Base-by-base conservation (phyloP, 2,113 vertebrate genomes). In the Atherinomorus stipes region DNA sequence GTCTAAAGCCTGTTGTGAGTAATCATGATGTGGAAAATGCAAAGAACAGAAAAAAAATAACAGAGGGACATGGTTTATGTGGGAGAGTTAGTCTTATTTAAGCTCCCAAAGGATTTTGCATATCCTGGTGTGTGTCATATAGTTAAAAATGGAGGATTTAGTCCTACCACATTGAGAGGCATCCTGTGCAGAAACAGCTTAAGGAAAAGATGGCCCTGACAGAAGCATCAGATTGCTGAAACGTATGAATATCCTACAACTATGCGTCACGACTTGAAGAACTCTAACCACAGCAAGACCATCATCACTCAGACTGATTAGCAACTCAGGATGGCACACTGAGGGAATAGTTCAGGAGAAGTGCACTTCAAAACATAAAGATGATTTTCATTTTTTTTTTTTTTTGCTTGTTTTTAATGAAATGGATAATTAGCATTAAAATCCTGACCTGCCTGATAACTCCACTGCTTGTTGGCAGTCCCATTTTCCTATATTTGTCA, bases 21-120 rank as follows among this genome's bases (percentile, higher is more conserved):
- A 81, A 88, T 86, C 56, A 74, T 6, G 54, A 80, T 64, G 80
- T 65, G 49, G 47, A 64, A 76, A 88, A 85, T 45, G 31, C 38
- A 62, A 65, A 49, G 53, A 31, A 12, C 16, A 50, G 23, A 50
- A 11, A 13, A 52, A 53, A n/a, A 56, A 47, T 53, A 71, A 61
- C 19, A 22, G 10, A 19, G 25, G 11, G 44, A 60, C 64, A 49
- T 45, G 5, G 18, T 78, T 69, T 64, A 58, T 25, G 4, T 22
- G 72, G 15, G 7, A 68, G 28, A 59, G 53, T 72, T 11, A 10
- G 64, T n/a, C 19, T 50, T 51, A 47, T 58, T 60, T 78, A 31
- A 64, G 73, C 50, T 64, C 28, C 49, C 21, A 26, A 15, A 38
- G 71, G 40, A 42, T 26, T 56, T 40, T 78, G 19, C 19, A 7